phyloP scores from a whole-genome alignment of 1,140 invertebrate genomes.

The Drosophila arawakana region DNA sequence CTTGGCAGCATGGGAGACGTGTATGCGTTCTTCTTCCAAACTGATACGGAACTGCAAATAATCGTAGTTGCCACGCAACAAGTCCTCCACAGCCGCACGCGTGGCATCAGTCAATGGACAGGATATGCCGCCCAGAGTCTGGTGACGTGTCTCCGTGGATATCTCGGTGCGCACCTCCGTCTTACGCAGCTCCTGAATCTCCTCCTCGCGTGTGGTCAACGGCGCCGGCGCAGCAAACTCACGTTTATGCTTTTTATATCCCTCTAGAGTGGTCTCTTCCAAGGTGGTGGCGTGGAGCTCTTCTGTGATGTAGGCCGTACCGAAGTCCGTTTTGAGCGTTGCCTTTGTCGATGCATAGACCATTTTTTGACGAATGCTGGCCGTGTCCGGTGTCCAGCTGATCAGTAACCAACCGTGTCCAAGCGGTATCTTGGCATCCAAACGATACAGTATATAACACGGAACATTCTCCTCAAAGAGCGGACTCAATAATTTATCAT shows the following conservation, averaged over 20 bases:
- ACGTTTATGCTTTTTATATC: slow-evolving; percentile 92
- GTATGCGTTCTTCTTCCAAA: slow-evolving; percentile 81
- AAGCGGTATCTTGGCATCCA: slow-evolving; percentile 91
- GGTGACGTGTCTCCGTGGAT: slow-evolving; percentile 93
- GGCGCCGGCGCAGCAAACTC: slow-evolving; percentile 93
- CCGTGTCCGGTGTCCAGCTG: slow-evolving; percentile 96
- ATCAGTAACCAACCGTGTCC: slow-evolving; percentile 98
- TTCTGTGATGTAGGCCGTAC: slow-evolving; percentile 93
- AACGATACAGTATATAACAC: slow-evolving; percentile 96
- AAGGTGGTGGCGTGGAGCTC: slow-evolving; percentile 84
- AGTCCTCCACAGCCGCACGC: slow-evolving; percentile 89
- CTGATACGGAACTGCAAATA: slow-evolving; percentile 92
- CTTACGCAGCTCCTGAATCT: slow-evolving; percentile 92
- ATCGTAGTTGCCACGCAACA: slow-evolving; percentile 88
- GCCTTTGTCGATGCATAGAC: slow-evolving; percentile 99
- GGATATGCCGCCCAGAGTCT: slow-evolving; percentile 95
- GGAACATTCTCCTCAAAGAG: slow-evolving; percentile 94
- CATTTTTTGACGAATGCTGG: slow-evolving; percentile 98
- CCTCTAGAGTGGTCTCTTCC: slow-evolving; percentile 92
- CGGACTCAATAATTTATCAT: slow-evolving; percentile 91
- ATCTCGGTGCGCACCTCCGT: slow-evolving; percentile 92
- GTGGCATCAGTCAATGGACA: slow-evolving; percentile 96
- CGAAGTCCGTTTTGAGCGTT: slow-evolving; percentile 98
- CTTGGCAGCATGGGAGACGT: slow-evolving; percentile 87
- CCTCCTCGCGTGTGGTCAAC: slow-evolving; percentile 95